These are phyloP conservation scores for Grapholita molesta DNA, from an alignment of 1,140 invertebrate genomes.

Conservation along the genomic window DNA sequence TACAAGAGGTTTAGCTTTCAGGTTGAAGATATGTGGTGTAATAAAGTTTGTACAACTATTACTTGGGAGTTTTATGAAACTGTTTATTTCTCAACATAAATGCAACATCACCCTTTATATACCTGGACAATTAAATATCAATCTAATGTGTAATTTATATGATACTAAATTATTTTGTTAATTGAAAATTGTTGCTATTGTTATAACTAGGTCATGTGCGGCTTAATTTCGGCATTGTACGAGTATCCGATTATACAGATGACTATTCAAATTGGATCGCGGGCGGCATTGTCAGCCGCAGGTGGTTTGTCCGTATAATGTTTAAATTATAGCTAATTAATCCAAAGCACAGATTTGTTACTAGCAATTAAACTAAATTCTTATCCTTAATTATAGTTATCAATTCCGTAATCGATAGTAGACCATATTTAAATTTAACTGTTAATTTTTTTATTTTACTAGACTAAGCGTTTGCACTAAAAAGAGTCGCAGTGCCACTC, in stretches of 20 bases:
- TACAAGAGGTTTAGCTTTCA: neutral
- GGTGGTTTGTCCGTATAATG: neutral
- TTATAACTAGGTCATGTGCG: neutral
- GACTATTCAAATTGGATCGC: constrained; percentile 2
- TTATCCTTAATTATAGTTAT: too few relatives aligned
- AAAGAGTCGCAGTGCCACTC: too few relatives aligned
- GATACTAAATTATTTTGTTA: neutral
- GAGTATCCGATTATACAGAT: constrained; percentile 2
- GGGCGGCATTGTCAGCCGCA: neutral
- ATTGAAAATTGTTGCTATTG: neutral
- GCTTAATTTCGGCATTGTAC: neutral
- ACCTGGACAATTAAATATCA: too few relatives aligned
- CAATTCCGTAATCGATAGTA: too few relatives aligned
- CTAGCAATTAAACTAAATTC: too few relatives aligned
- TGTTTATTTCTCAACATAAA: too few relatives aligned
- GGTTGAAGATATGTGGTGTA: neutral
- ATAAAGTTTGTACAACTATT: neutral
- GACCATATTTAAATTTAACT: too few relatives aligned
- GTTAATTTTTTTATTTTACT: too few relatives aligned
- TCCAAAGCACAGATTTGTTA: neutral
- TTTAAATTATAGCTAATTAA: neutral
- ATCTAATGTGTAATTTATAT: too few relatives aligned
- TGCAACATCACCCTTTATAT: too few relatives aligned
- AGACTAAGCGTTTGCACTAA: too few relatives aligned
- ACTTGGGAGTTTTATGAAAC: too few relatives aligned